Evolutionary conservation across 2,888 invertebrate genomes (phyloP).

Genomic region (Sericinus montela): DNA sequence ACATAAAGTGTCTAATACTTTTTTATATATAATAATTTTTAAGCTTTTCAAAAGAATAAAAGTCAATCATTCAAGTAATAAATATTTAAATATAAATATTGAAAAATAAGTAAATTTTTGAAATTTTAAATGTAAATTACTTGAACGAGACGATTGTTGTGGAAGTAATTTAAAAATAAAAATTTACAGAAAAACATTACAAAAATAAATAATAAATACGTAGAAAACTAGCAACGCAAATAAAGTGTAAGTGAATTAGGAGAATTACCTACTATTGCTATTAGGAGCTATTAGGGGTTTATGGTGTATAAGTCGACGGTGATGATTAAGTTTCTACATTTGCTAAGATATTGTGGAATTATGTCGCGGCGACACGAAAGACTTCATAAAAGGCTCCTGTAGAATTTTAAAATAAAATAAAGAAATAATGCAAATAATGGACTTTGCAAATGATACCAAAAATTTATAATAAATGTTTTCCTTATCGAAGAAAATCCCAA

Average conservation of each 20-base stretch:
- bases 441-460: no score
- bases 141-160: conserved; percentile 3
- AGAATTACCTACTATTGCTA: no score
- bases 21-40: neutral
- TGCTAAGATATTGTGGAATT: neutral
- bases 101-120: no score
- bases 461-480: no score
- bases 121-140: neutral
- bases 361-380: conserved; percentile 16
- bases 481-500: no score
- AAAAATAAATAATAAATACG: neutral
- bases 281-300: no score
- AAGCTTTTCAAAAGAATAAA: conserved; percentile 3
- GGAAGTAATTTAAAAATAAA: neutral
- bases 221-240: conserved; percentile 6
- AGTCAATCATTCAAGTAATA: conserved; percentile 6
- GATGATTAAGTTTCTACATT: conserved; percentile 16
- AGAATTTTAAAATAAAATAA: no score
- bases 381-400: neutral
- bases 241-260: conserved; percentile 7
- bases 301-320: conserved; percentile 1
- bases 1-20: conserved; percentile 6
- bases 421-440: no score
- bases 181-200: neutral
- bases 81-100: no score